Percentiles rank a stretch among this genome's conserved stretches.
Evolutionary conservation across 1,140 invertebrate genomes (phyloP).

Genomic region (Drosophila lacertosa): DNA sequence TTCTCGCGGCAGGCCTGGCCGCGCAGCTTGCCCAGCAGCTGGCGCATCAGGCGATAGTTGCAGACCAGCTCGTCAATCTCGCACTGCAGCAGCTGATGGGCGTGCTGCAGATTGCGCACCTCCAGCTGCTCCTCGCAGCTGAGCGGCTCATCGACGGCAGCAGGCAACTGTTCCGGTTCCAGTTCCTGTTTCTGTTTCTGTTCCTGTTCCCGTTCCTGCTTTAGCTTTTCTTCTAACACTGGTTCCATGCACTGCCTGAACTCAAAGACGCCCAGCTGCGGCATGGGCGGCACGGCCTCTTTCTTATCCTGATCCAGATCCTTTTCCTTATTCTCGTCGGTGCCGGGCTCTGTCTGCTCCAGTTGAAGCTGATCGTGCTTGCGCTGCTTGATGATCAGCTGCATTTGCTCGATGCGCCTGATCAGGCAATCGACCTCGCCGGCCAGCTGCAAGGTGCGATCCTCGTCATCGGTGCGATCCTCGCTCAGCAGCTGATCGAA

Average conservation of each 20-base stretch:
- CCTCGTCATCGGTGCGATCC: constrained; percentile 38
- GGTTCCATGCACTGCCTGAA: neutral
- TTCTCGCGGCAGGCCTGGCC: neutral
- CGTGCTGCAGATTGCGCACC: constrained; percentile 30
- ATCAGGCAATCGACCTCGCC: constrained; percentile 51
- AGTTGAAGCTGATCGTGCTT: no score
- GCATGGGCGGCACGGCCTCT: neutral
- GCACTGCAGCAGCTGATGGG: constrained; percentile 39
- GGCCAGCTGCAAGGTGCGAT: neutral
- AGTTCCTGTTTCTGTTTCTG: neutral
- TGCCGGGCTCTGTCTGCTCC: neutral
- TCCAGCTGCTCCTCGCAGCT: constrained; percentile 30
- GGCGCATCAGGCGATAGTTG: constrained; percentile 16
- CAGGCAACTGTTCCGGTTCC: neutral
- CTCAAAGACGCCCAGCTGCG: neutral
- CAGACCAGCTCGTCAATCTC: constrained; percentile 43
- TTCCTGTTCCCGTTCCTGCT: neutral
- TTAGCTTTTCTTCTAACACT: neutral
- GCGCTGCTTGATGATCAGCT: constrained; percentile 39
- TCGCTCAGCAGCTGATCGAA: neutral
- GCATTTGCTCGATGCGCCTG: constrained; percentile 49
- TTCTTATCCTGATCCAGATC: no score
- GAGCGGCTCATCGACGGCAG: neutral
- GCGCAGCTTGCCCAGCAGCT: neutral
- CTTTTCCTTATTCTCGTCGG: neutral